Evolutionary conservation across 2,797 vertebrate genomes (phyloP).

Genomic region (Iguana delicatissima): DNA sequence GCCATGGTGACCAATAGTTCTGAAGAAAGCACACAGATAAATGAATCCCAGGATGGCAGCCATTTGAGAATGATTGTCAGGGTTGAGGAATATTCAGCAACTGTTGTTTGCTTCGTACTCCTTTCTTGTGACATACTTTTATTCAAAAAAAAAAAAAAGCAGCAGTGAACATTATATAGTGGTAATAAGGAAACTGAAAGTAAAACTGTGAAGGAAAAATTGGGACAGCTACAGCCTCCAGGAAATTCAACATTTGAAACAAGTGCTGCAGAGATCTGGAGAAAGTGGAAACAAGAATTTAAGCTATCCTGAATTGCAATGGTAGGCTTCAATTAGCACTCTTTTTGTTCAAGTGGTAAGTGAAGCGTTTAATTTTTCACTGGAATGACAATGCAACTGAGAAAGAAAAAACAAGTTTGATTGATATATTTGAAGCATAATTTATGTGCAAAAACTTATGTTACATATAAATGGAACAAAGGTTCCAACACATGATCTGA

Average conservation of each 20-base stretch:
- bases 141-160: background rate
- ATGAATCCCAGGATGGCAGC: background rate
- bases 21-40: background rate
- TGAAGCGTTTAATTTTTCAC: background rate
- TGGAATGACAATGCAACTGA: background rate
- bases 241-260: constrained; percentile 20
- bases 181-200: constrained; percentile 21
- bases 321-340: background rate
- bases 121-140: background rate
- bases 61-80: background rate
- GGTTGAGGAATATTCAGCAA: background rate
- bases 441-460: background rate
- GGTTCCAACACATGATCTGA: background rate
- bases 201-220: constrained; percentile 16
- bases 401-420: background rate
- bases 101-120: background rate
- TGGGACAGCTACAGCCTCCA: constrained; percentile 24
- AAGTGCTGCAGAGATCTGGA: background rate
- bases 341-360: background rate
- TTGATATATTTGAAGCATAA: background rate
- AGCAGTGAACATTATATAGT: background rate
- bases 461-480: background rate
- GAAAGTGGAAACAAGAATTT: background rate
- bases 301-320: background rate
- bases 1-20: background rate